Conservation (phyloP, 2,797 vertebrate genomes). For the Ibycter americanus region DNA sequence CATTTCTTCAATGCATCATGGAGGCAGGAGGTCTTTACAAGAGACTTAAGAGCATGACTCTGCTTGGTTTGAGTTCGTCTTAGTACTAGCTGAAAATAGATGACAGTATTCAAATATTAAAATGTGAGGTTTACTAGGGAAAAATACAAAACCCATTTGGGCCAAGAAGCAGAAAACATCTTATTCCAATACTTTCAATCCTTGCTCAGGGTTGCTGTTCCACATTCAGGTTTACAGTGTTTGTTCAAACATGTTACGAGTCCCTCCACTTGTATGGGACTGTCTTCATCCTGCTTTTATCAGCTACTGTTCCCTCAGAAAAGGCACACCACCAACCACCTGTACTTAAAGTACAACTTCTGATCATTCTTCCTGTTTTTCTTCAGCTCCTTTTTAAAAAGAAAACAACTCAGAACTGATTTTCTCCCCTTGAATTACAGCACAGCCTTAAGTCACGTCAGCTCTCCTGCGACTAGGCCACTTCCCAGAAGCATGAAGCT, state of each 20-base stretch:
- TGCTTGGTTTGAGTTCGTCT: not conserved
- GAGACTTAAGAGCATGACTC: not conserved
- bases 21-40: not conserved
- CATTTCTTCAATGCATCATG: not conserved
- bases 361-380: not conserved
- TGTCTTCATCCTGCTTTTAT: not conserved
- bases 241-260: accelerated
- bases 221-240: not conserved
- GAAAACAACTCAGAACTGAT: not conserved
- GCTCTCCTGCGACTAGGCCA: not conserved
- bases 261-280: not conserved
- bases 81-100: not conserved
- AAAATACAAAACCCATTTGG: not conserved
- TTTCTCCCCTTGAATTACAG: not conserved
- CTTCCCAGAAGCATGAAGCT: not conserved
- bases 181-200: not conserved
- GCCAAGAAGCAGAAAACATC: not conserved
- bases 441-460: not conserved
- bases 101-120: not conserved
- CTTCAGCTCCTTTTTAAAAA: not conserved
- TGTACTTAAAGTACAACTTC: not conserved
- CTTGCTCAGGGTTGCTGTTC: not conserved
- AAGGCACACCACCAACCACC: not conserved
- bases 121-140: not conserved
- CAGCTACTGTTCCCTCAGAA: not conserved